phyloP scores from a whole-genome alignment of 2,113 vertebrate species.

The Leuciscus idus region DNA sequence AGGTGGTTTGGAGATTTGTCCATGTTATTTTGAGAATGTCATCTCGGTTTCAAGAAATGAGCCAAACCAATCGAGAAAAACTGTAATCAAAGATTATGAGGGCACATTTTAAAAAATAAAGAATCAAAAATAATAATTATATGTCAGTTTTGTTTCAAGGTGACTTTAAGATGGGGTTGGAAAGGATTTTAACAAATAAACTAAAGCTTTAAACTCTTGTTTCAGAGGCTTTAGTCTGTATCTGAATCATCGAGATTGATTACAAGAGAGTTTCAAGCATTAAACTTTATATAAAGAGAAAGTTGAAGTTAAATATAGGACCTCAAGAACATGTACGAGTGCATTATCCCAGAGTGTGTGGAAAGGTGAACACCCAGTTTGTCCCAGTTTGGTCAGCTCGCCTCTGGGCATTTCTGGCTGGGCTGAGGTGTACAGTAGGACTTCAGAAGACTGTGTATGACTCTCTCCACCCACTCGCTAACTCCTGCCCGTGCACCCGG shows the following conservation, averaged over 20 bases:
- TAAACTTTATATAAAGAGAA: constrained; percentile 25
- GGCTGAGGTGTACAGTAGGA: constrained; percentile 43
- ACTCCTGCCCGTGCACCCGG: constrained; percentile 28
- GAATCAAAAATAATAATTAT: too few species aligned
- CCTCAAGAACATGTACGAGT: constrained; percentile 29
- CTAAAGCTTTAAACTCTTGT: neutral
- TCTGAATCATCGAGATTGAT: neutral
- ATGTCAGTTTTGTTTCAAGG: too few species aligned
- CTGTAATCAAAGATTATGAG: too few species aligned
- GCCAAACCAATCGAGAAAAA: too few species aligned
- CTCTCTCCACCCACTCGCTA: constrained; percentile 46
- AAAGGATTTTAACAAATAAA: neutral
- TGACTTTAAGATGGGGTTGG: neutral
- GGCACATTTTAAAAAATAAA: too few species aligned
- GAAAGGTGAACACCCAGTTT: constrained; percentile 23
- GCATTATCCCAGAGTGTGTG: constrained; percentile 8
- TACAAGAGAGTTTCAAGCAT: neutral
- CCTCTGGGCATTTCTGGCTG: constrained; percentile 28
- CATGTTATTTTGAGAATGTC: too few species aligned
- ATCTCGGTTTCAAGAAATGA: too few species aligned
- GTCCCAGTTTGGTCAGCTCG: constrained; percentile 29
- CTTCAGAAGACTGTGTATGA: constrained; percentile 46
- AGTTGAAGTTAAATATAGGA: constrained; percentile 44
- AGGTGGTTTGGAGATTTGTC: too few species aligned
- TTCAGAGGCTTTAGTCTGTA: neutral